Evolutionary conservation across 2,113 vertebrate genomes (phyloP).

Genomic region (Ctenomys sociabilis): DNA sequence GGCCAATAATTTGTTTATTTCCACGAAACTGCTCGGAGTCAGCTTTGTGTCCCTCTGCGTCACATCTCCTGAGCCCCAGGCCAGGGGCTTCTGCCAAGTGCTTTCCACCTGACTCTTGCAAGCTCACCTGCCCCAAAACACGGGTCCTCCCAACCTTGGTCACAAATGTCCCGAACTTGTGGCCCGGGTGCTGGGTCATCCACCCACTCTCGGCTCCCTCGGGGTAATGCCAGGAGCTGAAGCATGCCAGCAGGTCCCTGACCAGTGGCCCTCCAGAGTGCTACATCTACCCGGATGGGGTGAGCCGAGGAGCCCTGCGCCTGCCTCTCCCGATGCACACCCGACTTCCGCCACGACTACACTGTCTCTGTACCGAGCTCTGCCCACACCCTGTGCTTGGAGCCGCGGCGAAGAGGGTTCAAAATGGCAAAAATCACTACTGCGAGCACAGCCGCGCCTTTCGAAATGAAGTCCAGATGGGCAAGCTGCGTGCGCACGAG

Average conservation of each 20-base stretch:
- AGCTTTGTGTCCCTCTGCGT: background rate
- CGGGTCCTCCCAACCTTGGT: background rate
- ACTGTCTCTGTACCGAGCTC: accelerated
- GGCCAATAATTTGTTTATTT: background rate
- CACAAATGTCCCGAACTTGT: background rate
- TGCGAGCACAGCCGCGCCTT: background rate
- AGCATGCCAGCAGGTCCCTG: background rate
- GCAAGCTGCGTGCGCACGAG: background rate
- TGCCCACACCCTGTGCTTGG: background rate
- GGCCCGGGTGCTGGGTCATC: background rate
- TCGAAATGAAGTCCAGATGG: conserved; percentile 44
- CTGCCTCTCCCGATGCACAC: background rate
- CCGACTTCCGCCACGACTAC: accelerated
- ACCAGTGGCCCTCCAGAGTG: background rate
- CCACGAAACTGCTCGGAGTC: background rate
- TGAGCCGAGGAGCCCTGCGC: accelerated
- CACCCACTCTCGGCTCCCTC: background rate
- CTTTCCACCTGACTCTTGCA: background rate
- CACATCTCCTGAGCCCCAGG: accelerated
- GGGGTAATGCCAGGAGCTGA: background rate
- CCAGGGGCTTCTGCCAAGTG: background rate
- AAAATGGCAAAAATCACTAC: background rate
- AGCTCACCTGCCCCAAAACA: background rate
- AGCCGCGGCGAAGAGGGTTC: background rate
- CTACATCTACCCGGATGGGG: accelerated